Evolutionary conservation across 1,140 invertebrate species (phyloP).

Genomic region (Diachasma alloeum): DNA sequence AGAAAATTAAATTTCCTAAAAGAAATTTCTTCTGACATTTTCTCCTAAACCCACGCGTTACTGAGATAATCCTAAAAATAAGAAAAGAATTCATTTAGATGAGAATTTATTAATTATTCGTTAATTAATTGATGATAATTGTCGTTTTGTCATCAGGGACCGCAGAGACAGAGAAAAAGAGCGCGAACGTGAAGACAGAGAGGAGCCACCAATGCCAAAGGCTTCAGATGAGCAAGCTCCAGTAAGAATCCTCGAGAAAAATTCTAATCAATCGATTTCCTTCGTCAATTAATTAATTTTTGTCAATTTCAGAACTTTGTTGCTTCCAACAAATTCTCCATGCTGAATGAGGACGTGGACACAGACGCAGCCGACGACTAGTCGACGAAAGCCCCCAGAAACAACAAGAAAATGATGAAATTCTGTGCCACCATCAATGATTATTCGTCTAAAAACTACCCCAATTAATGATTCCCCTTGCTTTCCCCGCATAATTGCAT

Average conservation of each 20-base stretch:
- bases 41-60: too few species aligned
- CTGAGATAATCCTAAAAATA: too few species aligned
- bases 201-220: conserved; percentile 65
- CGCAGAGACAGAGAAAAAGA: too few species aligned
- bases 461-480: background rate
- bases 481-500: background rate
- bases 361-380: conserved; percentile 43
- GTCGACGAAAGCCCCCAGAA: background rate
- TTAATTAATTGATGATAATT: too few species aligned
- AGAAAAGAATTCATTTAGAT: too few species aligned
- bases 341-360: conserved; percentile 60
- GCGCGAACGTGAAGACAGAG: conserved; percentile 44
- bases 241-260: conserved; percentile 53
- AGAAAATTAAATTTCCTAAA: background rate
- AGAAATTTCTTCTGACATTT: background rate
- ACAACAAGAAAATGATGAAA: background rate
- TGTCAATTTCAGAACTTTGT: conserved; percentile 67
- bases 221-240: conserved; percentile 71
- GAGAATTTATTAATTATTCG: background rate
- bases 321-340: conserved; percentile 70
- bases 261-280: background rate
- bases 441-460: background rate
- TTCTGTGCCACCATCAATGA: background rate
- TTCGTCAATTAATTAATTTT: conserved; percentile 2
- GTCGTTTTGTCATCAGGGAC: too few species aligned